These are phyloP conservation scores for Ceratina calcarata DNA, from an alignment of 1,140 invertebrate genomes.

Conservation along the genomic window DNA sequence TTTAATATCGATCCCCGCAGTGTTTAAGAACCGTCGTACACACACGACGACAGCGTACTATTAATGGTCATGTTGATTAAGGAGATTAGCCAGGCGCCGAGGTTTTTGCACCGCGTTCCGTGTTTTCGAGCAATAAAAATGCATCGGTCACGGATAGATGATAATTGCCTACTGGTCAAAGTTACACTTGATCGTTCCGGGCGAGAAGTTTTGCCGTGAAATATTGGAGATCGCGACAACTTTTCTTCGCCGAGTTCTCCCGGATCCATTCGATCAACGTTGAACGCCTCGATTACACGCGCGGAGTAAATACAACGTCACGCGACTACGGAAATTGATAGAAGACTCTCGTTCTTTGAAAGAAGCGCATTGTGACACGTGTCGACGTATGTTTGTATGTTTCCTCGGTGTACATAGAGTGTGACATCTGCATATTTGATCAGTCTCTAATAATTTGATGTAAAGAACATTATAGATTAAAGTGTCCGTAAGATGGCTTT, in stretches of 20 bases:
- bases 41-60: slow-evolving; percentile 18
- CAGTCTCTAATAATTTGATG: too few relatives aligned
- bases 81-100: not conserved
- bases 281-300: not conserved
- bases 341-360: too few relatives aligned
- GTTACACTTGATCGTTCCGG: slow-evolving; percentile 17
- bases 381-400: too few relatives aligned
- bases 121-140: slow-evolving; percentile 31
- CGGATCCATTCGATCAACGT: not conserved
- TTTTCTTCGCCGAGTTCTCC: not conserved
- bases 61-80: slow-evolving; percentile 30
- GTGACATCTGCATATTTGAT: too few relatives aligned
- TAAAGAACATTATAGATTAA: too few relatives aligned
- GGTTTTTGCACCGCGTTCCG: not conserved
- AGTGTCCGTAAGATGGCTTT: too few relatives aligned
- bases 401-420: not conserved
- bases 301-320: not conserved
- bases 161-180: slow-evolving; percentile 18
- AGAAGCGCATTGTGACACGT: too few relatives aligned
- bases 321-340: not conserved
- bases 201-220: slow-evolving; percentile 9
- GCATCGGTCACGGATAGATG: slow-evolving; percentile 16
- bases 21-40: not conserved
- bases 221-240: not conserved
- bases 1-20: slow-evolving; percentile 5